Evolutionary conservation across 2,797 vertebrate species (phyloP), one percentile per base, ranked within the genome.

Genomic region (Naso thynnoides): DNA sequence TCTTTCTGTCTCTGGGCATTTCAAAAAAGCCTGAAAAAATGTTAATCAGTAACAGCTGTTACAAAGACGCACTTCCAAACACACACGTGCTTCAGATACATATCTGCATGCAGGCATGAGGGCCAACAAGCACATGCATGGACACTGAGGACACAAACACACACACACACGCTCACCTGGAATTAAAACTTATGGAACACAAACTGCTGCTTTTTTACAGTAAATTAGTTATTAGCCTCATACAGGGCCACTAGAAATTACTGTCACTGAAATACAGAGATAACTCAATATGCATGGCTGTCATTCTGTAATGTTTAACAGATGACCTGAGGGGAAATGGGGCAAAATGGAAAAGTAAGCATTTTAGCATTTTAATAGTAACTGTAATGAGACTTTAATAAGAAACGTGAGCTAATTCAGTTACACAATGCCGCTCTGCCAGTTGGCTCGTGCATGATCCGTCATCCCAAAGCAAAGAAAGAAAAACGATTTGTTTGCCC

Each of bases 11-110:
- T 19, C 50, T 27, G 16, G 58, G 62, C 58, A 5, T 74, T 86
- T 85, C 29, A 54, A 66, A 78, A 78, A 80, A 49, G 42, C 76
- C 73, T 48, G 50, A 81, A 88, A 84, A 86, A 86, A 83, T 85
- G 82, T 89, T 83, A 89, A 92, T 89, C 73, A 89, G 82, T 82
- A 89, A 87, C 91, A 91, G 84, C 85, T 90, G 91, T 81, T 42
- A 60, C 63, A 36, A 70, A 73, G 81, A 75, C 81, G 54, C 53
- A 66, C 66, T 70, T 79, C 69, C 76, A 82, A 84, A 85, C 50
- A 74, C 76, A 79, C 81, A 79, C 42, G 38, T 71, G 68, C 73
- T 55, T 52, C 48, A 56, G 41, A 78, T 48, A 73, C 62, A 80
- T 31, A 49, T 50, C 27, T 16, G 31, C 49, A 63, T 38, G 48